Evolutionary conservation across 2,888 invertebrate species (phyloP).

Genomic region (Neoascia interrupta): DNA sequence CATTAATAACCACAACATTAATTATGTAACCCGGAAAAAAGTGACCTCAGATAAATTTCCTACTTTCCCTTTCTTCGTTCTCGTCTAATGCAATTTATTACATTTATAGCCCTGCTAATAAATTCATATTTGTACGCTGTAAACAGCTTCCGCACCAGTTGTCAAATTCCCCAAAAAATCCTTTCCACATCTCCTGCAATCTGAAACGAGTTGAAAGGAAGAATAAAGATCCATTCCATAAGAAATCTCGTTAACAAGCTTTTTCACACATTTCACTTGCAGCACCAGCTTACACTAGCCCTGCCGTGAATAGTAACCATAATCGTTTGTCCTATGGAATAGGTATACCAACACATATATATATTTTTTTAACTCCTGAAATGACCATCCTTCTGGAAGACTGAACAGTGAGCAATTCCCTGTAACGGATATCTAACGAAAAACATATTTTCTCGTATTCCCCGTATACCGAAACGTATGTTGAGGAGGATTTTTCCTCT

Average conservation of each 20-base stretch:
- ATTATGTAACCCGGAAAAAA: too few relatives aligned
- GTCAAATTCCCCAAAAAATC: not conserved
- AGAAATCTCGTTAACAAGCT: conserved; percentile 30
- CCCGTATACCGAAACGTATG: conserved; percentile 3
- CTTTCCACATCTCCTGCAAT: not conserved
- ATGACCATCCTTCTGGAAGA: conserved; percentile 56
- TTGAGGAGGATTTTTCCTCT: too few relatives aligned
- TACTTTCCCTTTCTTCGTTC: too few relatives aligned
- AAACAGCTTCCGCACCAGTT: not conserved
- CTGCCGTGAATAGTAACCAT: too few relatives aligned
- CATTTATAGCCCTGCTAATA: not conserved
- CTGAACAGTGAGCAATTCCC: conserved; percentile 57
- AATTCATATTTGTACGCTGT: not conserved
- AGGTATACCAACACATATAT: too few relatives aligned
- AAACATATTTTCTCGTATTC: conserved; percentile 43
- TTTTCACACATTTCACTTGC: conserved; percentile 44
- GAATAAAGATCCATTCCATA: too few relatives aligned
- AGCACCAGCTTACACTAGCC: conserved; percentile 11
- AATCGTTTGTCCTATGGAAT: too few relatives aligned
- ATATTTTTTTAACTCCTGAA: too few relatives aligned
- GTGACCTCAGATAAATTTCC: too few relatives aligned
- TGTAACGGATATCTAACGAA: conserved; percentile 41
- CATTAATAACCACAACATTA: too few relatives aligned
- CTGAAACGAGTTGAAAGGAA: too few relatives aligned
- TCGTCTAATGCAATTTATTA: not conserved